Evolutionary conservation across 2,113 vertebrate species (phyloP).

Genomic region (Rallus limicola): DNA sequence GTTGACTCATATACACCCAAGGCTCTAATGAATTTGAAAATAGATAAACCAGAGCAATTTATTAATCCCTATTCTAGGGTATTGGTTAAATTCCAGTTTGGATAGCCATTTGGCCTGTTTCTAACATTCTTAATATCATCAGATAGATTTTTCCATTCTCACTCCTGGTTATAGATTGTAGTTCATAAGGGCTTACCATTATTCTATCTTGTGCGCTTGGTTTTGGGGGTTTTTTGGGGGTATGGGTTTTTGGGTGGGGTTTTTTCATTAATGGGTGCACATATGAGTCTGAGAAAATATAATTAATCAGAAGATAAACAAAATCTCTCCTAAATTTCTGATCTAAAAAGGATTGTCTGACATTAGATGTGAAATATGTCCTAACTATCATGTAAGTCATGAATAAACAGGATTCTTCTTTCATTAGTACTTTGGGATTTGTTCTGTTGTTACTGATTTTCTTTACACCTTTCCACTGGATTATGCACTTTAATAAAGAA

Average conservation of each 20-base stretch:
- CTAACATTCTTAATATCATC: background rate
- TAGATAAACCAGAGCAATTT: background rate
- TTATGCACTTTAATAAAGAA: background rate
- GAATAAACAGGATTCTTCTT: background rate
- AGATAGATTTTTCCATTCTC: background rate
- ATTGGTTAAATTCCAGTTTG: background rate
- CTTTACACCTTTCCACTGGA: background rate
- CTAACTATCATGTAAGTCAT: background rate
- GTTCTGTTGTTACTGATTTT: fast-evolving
- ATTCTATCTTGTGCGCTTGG: background rate
- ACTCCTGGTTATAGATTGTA: background rate
- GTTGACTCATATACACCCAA: background rate
- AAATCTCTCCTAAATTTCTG: background rate
- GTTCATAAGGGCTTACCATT: background rate
- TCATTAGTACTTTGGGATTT: background rate
- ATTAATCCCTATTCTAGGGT: background rate
- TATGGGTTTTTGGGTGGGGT: background rate
- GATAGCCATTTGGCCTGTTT: background rate
- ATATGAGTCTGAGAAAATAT: background rate
- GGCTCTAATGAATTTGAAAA: background rate
- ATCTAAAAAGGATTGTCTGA: background rate
- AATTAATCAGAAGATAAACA: background rate
- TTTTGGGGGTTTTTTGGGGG: background rate
- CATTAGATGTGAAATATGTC: background rate
- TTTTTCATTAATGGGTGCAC: background rate